phyloP scores from a whole-genome alignment of 2,113 vertebrate genomes.

The Gymnocephalus cernua region DNA sequence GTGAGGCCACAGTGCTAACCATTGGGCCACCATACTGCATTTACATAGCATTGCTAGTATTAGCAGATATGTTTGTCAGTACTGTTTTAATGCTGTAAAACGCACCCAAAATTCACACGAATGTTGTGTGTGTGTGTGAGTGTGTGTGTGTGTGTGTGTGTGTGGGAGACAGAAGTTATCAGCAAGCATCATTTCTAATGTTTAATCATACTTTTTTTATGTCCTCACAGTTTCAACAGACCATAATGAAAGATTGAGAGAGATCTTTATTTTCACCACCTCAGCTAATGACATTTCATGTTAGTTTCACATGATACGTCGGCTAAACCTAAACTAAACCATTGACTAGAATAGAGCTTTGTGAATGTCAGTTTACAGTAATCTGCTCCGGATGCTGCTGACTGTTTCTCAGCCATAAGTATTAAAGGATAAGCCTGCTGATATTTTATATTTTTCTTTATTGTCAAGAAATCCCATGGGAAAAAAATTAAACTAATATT shows the following conservation, averaged over 20 bases:
- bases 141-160: not conserved
- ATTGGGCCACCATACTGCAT: no score
- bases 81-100: not conserved
- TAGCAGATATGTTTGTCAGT: not conserved
- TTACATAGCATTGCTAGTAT: not conserved
- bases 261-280: conserved; percentile 11
- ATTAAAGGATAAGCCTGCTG: not conserved
- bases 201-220: not conserved
- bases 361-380: conserved; percentile 21
- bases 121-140: not conserved
- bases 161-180: conserved; percentile 13
- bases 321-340: conserved; percentile 1
- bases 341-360: conserved; percentile 13
- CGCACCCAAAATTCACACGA: conserved; percentile 4
- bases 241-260: not conserved
- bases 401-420: not conserved
- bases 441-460: not conserved
- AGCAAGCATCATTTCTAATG: not conserved
- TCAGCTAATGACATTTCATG: not conserved
- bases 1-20: no score
- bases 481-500: not conserved
- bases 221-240: not conserved
- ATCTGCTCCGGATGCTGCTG: not conserved
- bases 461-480: not conserved
- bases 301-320: not conserved